These are phyloP conservation scores for Tolmerus cingulatus DNA, from an alignment of 2,888 invertebrate genomes.

Conservation along the genomic window DNA sequence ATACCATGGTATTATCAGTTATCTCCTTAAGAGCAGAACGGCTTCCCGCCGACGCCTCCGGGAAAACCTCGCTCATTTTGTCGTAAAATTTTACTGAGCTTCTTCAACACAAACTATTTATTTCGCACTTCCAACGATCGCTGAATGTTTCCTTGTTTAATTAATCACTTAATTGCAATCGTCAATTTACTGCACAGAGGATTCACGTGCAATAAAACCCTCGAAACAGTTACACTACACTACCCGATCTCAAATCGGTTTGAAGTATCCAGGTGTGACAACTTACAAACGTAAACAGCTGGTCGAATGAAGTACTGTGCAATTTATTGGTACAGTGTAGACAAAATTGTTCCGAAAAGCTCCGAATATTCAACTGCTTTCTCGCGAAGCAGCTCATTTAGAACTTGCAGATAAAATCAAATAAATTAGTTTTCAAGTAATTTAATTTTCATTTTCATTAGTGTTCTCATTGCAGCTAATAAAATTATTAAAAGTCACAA, in stretches of 20 bases:
- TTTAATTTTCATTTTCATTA: too few species aligned
- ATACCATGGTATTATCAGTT: constrained; percentile 16
- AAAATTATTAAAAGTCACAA: too few species aligned
- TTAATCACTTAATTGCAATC: neutral
- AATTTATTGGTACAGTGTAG: neutral
- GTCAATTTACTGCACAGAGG: neutral
- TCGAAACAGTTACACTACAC: neutral
- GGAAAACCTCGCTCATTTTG: neutral
- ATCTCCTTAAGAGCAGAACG: constrained; percentile 40
- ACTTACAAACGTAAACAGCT: neutral
- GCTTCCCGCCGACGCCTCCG: neutral
- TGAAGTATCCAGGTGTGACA: neutral
- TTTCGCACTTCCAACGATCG: neutral
- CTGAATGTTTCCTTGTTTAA: neutral
- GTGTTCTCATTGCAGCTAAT: too few species aligned
- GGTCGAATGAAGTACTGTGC: neutral
- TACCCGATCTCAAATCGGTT: neutral
- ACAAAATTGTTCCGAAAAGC: neutral
- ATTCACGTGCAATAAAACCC: too few species aligned
- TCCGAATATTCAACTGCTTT: neutral
- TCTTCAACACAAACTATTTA: neutral
- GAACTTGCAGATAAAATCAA: too few species aligned
- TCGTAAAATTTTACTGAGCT: neutral
- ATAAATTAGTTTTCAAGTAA: too few species aligned
- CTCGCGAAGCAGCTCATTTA: neutral